phyloP scores from a whole-genome alignment of 2,888 invertebrate genomes.

The Papilio protenor region DNA sequence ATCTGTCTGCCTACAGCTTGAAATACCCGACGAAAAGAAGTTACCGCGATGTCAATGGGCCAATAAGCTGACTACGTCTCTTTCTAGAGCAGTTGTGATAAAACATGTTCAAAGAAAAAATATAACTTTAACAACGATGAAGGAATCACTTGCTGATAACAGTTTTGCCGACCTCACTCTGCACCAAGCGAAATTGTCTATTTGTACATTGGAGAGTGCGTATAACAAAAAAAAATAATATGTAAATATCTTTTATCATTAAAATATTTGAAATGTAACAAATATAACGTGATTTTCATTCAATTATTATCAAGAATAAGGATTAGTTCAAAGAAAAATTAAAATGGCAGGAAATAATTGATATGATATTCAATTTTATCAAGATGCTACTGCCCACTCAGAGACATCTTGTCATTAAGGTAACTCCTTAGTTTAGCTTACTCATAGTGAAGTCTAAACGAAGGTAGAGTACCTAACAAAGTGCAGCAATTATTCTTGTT shows the following conservation, averaged over 20 bases:
- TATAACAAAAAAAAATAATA: constrained; percentile 49
- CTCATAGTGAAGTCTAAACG: too few relatives aligned
- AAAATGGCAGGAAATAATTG: too few relatives aligned
- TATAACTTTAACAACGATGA: constrained; percentile 52
- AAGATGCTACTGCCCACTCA: too few relatives aligned
- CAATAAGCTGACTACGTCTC: constrained; percentile 60
- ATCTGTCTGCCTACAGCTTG: constrained; percentile 58
- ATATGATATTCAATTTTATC: not conserved
- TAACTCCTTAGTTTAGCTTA: too few relatives aligned
- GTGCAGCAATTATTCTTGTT: too few relatives aligned
- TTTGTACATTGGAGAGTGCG: constrained; percentile 69
- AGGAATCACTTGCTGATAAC: constrained; percentile 58
- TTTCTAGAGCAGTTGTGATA: constrained; percentile 64
- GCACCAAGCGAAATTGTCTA: constrained; percentile 70
- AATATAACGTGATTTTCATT: not conserved
- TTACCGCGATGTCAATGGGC: constrained; percentile 63
- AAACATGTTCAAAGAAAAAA: constrained; percentile 66
- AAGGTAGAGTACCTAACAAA: too few relatives aligned
- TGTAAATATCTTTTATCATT: not conserved
- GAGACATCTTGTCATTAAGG: too few relatives aligned
- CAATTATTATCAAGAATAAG: not conserved
- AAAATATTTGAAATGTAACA: not conserved
- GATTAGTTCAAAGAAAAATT: too few relatives aligned
- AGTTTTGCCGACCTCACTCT: constrained; percentile 68
- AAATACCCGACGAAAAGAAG: constrained; percentile 61